These are phyloP conservation scores for Hydrozoanthus gracilis DNA, from an alignment of 92 coral and sea anemone genomes.

Conservation along the genomic window DNA sequence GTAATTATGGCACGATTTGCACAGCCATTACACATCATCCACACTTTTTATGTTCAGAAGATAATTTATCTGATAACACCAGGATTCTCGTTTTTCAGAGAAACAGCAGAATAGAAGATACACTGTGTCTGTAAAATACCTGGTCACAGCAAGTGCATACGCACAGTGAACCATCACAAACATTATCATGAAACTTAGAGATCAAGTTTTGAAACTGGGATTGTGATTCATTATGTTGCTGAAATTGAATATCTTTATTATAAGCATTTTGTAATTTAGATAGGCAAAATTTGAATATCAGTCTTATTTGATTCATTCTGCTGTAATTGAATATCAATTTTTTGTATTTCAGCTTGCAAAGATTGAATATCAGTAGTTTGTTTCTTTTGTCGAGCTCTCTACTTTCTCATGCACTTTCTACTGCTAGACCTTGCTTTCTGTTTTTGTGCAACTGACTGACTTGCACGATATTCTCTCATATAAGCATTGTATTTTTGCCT, in stretches of 20 bases:
- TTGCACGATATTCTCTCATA: background rate
- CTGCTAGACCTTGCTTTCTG: conserved; percentile 2
- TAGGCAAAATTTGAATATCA: conserved; percentile 34
- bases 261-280: too few species aligned
- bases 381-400: conserved; percentile 21
- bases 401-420: conserved; percentile 43
- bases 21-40: conserved; percentile 54
- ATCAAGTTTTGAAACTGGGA: too few species aligned
- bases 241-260: too few species aligned
- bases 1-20: too few species aligned
- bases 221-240: too few species aligned
- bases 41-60: conserved; percentile 53
- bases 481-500: too few species aligned
- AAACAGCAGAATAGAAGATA: background rate
- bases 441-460: conserved; percentile 18
- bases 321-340: background rate
- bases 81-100: conserved; percentile 28
- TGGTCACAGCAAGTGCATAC: background rate
- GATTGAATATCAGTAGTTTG: background rate
- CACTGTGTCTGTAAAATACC: background rate
- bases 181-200: background rate
- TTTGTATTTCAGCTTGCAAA: background rate
- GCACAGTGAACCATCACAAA: background rate
- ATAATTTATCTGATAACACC: conserved; percentile 46
- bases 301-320: conserved; percentile 48